Evolutionary conservation across 37 sponge, comb jelly and placozoan species (phyloP), one percentile per base, ranked within the genome.

Genomic region (Tethya wilhelma): DNA sequence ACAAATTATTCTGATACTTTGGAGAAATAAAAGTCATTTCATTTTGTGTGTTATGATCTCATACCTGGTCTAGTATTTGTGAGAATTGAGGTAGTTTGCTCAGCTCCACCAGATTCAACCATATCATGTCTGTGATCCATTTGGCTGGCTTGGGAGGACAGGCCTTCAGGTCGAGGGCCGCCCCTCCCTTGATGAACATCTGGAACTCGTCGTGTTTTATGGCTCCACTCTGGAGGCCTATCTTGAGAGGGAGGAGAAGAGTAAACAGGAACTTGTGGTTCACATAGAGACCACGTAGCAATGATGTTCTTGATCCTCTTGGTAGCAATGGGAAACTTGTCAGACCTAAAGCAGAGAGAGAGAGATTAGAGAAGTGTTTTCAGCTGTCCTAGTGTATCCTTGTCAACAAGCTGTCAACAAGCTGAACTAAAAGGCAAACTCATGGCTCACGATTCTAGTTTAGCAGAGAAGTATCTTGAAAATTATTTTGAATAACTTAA

Each of bases 251-350:
- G 19, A 98, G 90, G 5, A 98, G 85, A 0, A 98, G 89, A 0
- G 99, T 98, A 91, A 96, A 98, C 31, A 98, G 91, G 86, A 98
- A 98, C 87, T 98, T 98, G 86, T 98, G 95, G 19, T 88, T 88
- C 62, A 94, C 97, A 69, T 98, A 98, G 33, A 98, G 84, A 0
- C 99, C 97, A 63, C 99, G 75, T 29, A 38, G 94, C 91, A 30
- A 98, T 91, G 69, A 98, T 94, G 84, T 87, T 96, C 19, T 75
- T 46, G 34, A 98, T 96, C 5, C 99, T 78, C 59, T 94, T 95
- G 56, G 71, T 83, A 39, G 98, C 67, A 26, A 97, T 85, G 8
- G 95, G 96, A 39, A 95, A 97, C 44, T 84, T 90, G 26, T 97
- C 91, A 33, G 98, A 95, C 56, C 97, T 85, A 53, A 1, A 36